phyloP scores from a whole-genome alignment of 2,797 vertebrate species.

The Pseudochirops cupreus region DNA sequence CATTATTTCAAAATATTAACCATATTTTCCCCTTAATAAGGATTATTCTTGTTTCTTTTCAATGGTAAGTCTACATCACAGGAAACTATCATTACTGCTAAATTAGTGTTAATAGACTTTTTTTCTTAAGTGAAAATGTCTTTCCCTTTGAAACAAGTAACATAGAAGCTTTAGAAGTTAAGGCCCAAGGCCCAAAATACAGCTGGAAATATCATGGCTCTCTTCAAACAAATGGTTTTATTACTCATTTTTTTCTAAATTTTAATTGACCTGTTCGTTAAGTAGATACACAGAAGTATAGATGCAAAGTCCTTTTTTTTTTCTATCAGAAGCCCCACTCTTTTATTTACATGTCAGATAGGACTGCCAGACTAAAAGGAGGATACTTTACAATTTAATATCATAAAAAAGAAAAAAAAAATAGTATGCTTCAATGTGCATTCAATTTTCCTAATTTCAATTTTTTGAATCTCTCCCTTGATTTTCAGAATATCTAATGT shows the following conservation, averaged over 20 bases:
- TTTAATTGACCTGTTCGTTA: conserved; percentile 69
- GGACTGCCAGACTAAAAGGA: conserved; percentile 61
- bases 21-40: background rate
- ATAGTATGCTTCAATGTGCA: no score
- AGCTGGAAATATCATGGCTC: conserved; percentile 11
- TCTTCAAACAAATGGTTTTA: conserved; percentile 28
- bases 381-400: conserved; percentile 74
- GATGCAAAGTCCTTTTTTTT: conserved; percentile 63
- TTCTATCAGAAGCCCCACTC: conserved; percentile 55
- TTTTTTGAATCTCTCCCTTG: no score
- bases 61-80: background rate
- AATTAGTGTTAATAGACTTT: background rate
- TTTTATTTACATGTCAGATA: conserved; percentile 73
- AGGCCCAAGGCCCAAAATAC: conserved; percentile 58
- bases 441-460: no score
- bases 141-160: no score
- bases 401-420: no score
- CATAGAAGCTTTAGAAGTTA: conserved; percentile 1
- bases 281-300: conserved; percentile 57
- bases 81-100: background rate
- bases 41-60: background rate
- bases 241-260: conserved; percentile 52
- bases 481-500: no score
- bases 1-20: background rate
- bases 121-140: background rate